Conservation (phyloP, 1,140 invertebrate genomes). For the Muscidifurax raptorellus region DNA sequence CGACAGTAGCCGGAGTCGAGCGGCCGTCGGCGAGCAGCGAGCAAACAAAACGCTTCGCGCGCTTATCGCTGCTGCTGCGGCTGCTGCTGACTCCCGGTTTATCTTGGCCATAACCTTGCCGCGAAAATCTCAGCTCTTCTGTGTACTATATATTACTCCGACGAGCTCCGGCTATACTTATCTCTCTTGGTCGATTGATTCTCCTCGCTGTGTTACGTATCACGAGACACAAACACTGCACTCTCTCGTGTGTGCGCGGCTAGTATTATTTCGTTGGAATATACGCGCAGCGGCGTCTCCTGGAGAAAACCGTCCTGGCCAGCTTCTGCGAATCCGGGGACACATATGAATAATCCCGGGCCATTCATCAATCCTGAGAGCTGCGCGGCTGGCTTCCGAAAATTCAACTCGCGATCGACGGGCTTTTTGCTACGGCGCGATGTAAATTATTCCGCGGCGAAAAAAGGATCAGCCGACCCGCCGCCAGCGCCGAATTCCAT, state of each 20-base stretch:
- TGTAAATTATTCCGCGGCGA: neutral
- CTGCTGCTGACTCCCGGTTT: constrained; percentile 57
- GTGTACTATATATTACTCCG: constrained; percentile 1
- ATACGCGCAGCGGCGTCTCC: too few species aligned
- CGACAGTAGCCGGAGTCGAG: neutral
- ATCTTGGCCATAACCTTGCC: constrained; percentile 70
- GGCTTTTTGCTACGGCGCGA: neutral
- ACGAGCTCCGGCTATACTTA: neutral
- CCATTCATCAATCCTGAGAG: too few species aligned
- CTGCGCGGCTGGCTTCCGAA: too few species aligned
- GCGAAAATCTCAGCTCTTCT: neutral
- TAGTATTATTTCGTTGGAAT: too few species aligned
- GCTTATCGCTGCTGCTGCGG: neutral
- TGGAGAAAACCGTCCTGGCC: too few species aligned
- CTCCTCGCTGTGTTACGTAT: too few species aligned
- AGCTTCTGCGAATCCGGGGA: too few species aligned
- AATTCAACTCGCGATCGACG: neutral
- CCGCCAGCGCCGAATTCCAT: neutral
- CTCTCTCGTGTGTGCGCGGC: too few species aligned
- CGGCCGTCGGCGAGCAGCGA: neutral
- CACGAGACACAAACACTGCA: too few species aligned
- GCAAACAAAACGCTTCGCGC: neutral
- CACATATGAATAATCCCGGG: too few species aligned
- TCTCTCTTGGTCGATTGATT: neutral
- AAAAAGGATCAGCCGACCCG: neutral